Evolutionary conservation across 2,113 vertebrate species (phyloP).

Genomic region (human): GRCh38 chr5:75452501-75453000

Average conservation of each 20-base stretch:
- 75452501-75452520: not conserved
- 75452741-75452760: constrained; percentile 16
- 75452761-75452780: constrained; percentile 15
- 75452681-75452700: not conserved
- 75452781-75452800: not conserved
- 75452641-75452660: constrained; percentile 31
- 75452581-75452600: not conserved
- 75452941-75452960: not conserved
- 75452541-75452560: constrained; percentile 18
- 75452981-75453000: not conserved
- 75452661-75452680: not conserved
- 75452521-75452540: not conserved
- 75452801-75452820: not conserved
- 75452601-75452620: not conserved
- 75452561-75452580: not conserved
- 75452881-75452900: constrained; percentile 12
- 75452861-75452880: not conserved
- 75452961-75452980: not conserved
- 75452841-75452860: not conserved
- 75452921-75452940: constrained; percentile 37
- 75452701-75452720: constrained; percentile 9
- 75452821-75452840: not conserved
- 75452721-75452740: not conserved
- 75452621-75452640: not conserved
- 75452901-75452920: not conserved